Evolutionary conservation across 2,797 vertebrate genomes (phyloP).

Genomic region (Lepilemur septentrionalis): DNA sequence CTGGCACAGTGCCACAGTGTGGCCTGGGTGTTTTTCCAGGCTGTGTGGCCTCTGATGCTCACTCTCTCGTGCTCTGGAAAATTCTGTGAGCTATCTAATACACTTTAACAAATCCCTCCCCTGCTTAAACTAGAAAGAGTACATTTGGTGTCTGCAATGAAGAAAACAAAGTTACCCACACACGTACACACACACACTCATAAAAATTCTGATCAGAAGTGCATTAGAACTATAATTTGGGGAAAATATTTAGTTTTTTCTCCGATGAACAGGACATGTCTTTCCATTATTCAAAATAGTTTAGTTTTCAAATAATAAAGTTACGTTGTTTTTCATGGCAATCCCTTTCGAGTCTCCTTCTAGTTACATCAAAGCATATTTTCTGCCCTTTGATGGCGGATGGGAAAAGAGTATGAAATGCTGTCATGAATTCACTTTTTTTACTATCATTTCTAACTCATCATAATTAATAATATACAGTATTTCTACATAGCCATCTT

Average conservation of each 20-base stretch:
- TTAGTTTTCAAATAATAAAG: not conserved
- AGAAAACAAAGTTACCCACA: not conserved
- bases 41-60: not conserved
- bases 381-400: not conserved
- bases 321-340: not conserved
- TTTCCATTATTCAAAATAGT: not conserved
- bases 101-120: not conserved
- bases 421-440: not conserved
- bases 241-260: not conserved
- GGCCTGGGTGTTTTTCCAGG: too few species aligned
- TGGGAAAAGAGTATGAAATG: not conserved
- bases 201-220: not conserved
- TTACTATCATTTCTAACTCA: not conserved
- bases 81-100: not conserved
- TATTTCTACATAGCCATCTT: not conserved
- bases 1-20: rapidly evolving
- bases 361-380: not conserved
- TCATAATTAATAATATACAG: not conserved
- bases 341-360: not conserved
- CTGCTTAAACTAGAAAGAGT: not conserved
- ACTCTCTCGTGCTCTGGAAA: not conserved
- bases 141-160: not conserved
- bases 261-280: not conserved
- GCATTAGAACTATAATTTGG: not conserved
- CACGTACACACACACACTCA: rapidly evolving